These are phyloP conservation scores for Laticauda colubrina DNA, from an alignment of 2,113 vertebrate genomes.

Conservation along the genomic window DNA sequence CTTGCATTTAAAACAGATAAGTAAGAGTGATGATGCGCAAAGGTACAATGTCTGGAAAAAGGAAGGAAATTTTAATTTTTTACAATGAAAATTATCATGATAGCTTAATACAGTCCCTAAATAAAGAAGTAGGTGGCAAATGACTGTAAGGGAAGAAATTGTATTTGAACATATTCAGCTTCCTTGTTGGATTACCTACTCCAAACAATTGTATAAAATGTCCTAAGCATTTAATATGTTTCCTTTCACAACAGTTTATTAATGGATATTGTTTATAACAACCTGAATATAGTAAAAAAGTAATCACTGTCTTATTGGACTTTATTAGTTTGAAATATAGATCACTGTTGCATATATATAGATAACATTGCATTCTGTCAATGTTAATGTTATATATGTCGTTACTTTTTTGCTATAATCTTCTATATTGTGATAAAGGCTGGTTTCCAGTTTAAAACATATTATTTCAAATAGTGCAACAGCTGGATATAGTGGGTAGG, in stretches of 20 bases:
- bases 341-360: background rate
- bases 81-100: constrained; percentile 4
- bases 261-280: constrained; percentile 18
- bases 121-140: constrained; percentile 23
- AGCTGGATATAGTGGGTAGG: background rate
- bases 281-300: constrained; percentile 20
- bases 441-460: background rate
- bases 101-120: background rate
- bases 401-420: background rate
- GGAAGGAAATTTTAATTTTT: background rate
- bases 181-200: background rate
- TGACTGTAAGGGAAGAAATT: background rate
- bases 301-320: constrained; percentile 8
- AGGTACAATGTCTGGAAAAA: constrained; percentile 2
- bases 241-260: constrained; percentile 37
- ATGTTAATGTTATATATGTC: background rate
- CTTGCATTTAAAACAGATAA: background rate
- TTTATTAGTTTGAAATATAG: constrained; percentile 23
- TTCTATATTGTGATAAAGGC: background rate
- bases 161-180: constrained; percentile 5
- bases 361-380: background rate
- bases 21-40: background rate
- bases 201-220: background rate
- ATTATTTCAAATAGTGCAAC: background rate
- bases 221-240: constrained; percentile 8